Conservation (phyloP, 2,888 invertebrate genomes). For the Catotricha subobsoleta region DNA sequence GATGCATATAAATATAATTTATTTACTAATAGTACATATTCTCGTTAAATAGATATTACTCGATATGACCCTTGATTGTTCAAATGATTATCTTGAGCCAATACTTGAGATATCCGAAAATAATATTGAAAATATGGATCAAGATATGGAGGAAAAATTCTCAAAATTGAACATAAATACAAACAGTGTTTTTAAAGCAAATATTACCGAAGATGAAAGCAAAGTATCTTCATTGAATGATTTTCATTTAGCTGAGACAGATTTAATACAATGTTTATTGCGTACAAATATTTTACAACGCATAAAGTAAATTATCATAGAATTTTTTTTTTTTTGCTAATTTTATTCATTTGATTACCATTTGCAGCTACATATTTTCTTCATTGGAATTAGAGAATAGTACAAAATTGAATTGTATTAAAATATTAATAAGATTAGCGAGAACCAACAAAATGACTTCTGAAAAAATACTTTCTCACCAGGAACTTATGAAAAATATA, state of each 20-base stretch:
- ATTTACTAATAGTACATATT: not conserved
- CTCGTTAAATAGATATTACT: not conserved
- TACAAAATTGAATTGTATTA: slow-evolving; percentile 54
- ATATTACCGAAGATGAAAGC: slow-evolving; percentile 27
- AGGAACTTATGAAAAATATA: slow-evolving; percentile 44
- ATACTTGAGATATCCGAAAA: not conserved
- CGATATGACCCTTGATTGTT: slow-evolving; percentile 6
- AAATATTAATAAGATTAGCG: slow-evolving; percentile 59
- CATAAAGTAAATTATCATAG: slow-evolving; percentile 32
- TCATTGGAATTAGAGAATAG: slow-evolving; percentile 49
- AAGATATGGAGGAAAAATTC: slow-evolving; percentile 2
- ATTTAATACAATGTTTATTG: slow-evolving; percentile 53
- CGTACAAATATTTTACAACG: slow-evolving; percentile 62
- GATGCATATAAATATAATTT: not conserved
- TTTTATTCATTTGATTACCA: not conserved
- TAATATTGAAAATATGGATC: not conserved
- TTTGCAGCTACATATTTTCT: slow-evolving; percentile 52
- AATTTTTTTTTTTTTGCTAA: too few species aligned
- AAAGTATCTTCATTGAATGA: slow-evolving; percentile 57
- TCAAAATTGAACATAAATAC: slow-evolving; percentile 3
- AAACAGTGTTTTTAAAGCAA: slow-evolving; percentile 16
- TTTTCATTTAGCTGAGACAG: slow-evolving; percentile 67
- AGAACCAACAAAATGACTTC: slow-evolving; percentile 57
- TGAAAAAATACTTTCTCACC: slow-evolving; percentile 40
- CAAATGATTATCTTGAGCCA: slow-evolving; percentile 3